These are phyloP conservation scores for Syngnathus floridae DNA, from an alignment of 2,113 vertebrate species.

Conservation along the genomic window DNA sequence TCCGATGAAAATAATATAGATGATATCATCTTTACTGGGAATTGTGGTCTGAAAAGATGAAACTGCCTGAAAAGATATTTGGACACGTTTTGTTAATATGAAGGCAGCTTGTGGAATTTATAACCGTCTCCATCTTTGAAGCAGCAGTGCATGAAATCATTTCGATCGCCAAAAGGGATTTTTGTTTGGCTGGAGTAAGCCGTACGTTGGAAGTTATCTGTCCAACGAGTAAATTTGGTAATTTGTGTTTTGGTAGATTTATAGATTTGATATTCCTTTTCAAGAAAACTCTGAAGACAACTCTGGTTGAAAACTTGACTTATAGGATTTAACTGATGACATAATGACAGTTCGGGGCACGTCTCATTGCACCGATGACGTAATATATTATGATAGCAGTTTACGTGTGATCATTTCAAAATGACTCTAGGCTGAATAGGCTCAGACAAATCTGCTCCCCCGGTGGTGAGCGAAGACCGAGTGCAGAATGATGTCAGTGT, in stretches of 20 bases:
- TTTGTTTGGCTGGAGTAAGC: background rate
- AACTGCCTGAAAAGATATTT: background rate
- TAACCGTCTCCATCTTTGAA: background rate
- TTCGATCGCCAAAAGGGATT: background rate
- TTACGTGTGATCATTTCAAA: slow-evolving; percentile 19
- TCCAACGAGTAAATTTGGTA: background rate
- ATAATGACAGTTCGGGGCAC: background rate
- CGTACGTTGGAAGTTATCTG: background rate
- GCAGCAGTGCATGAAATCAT: slow-evolving; percentile 4
- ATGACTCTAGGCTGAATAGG: slow-evolving; percentile 15
- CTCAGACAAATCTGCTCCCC: slow-evolving; percentile 13
- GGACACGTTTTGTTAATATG: background rate
- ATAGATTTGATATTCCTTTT: background rate
- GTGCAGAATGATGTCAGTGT: slow-evolving; percentile 25
- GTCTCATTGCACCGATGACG: slow-evolving; percentile 12
- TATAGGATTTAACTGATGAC: slow-evolving; percentile 3
- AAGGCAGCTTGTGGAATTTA: background rate
- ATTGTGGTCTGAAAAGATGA: background rate
- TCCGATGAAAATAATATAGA: background rate
- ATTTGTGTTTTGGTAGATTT: background rate
- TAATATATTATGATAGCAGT: slow-evolving; percentile 15
- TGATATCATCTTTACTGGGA: background rate
- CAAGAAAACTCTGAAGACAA: background rate
- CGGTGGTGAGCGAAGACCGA: slow-evolving; percentile 14
- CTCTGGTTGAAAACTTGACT: background rate